Evolutionary conservation across 2,113 vertebrate genomes (phyloP).

Genomic region (Aviceda subcristata): DNA sequence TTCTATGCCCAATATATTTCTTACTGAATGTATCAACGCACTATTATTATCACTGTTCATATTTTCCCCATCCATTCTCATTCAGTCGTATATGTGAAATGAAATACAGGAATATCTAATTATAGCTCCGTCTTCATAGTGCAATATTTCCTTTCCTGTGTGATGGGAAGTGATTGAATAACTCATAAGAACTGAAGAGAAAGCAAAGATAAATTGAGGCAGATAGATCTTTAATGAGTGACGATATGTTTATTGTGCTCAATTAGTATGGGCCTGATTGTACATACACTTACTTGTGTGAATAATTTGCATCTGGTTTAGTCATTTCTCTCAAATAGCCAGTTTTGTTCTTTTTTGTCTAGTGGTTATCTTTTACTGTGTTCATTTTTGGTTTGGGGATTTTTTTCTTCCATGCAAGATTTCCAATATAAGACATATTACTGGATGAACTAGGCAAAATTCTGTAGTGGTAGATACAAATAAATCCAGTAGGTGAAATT

Average conservation of each 20-base stretch:
- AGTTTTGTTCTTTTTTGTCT: background rate
- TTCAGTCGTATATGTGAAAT: slow-evolving; percentile 21
- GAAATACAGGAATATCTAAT: slow-evolving; percentile 42
- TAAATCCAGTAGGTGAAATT: background rate
- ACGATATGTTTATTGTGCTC: background rate
- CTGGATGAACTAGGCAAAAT: background rate
- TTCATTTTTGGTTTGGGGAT: background rate
- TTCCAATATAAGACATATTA: background rate
- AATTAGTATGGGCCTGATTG: background rate
- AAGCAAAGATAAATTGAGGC: background rate
- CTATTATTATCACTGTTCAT: slow-evolving; percentile 1
- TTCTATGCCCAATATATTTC: slow-evolving; percentile 24
- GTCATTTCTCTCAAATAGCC: background rate
- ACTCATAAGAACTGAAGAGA: background rate
- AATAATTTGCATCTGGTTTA: background rate
- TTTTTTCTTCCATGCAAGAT: background rate
- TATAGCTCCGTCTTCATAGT: background rate
- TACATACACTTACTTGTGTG: background rate
- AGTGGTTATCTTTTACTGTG: background rate
- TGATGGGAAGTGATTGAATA: background rate
- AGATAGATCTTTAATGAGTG: background rate
- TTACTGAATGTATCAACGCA: background rate
- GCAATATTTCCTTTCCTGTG: background rate
- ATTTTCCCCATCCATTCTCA: slow-evolving; percentile 10
- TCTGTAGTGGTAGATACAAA: background rate